A percentile compares a stretch with the other conserved stretches of the same genome.
These are phyloP conservation scores for Aproaerema taeniolella DNA, from an alignment of 2,888 invertebrate genomes.

Conservation along the genomic window DNA sequence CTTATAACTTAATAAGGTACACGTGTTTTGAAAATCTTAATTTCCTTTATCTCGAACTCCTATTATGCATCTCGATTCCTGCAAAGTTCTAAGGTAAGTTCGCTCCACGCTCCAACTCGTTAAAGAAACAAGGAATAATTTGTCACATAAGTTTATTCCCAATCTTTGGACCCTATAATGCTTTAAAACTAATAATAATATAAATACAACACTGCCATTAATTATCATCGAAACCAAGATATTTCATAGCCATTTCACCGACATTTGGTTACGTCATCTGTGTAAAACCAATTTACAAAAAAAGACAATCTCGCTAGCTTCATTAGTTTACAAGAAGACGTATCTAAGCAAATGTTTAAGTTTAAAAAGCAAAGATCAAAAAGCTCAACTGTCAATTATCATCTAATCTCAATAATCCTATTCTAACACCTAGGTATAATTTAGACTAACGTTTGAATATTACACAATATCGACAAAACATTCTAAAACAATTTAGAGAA, in stretches of 20 bases:
- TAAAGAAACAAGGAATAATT: slow-evolving; percentile 59
- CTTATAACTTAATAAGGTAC: slow-evolving; percentile 9
- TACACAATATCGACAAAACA: slow-evolving; percentile 40
- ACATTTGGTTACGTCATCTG: slow-evolving; percentile 25
- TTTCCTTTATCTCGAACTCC: slow-evolving; percentile 4
- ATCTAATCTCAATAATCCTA: slow-evolving; percentile 57
- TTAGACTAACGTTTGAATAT: slow-evolving; percentile 41
- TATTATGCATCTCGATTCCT: too few relatives aligned
- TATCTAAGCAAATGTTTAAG: slow-evolving; percentile 46
- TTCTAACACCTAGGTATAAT: slow-evolving; percentile 58
- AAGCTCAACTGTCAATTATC: slow-evolving; percentile 59
- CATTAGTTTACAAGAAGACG: slow-evolving; percentile 47
- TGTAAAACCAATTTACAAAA: slow-evolving; percentile 41
- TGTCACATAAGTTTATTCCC: slow-evolving; percentile 83
- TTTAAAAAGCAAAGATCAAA: slow-evolving; percentile 58
- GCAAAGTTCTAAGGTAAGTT: neutral
- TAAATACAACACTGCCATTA: slow-evolving; percentile 73
- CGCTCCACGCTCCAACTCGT: too few relatives aligned
- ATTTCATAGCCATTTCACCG: slow-evolving; percentile 39
- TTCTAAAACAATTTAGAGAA: slow-evolving; percentile 9
- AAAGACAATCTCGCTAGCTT: too few relatives aligned
- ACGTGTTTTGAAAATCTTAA: slow-evolving; percentile 6
- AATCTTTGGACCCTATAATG: slow-evolving; percentile 86
- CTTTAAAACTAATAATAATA: slow-evolving; percentile 80
- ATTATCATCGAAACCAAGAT: slow-evolving; percentile 47